Evolutionary conservation across 2,113 vertebrate species (phyloP), one percentile per base, ranked within the genome.

Genomic region (Columba livia): DNA sequence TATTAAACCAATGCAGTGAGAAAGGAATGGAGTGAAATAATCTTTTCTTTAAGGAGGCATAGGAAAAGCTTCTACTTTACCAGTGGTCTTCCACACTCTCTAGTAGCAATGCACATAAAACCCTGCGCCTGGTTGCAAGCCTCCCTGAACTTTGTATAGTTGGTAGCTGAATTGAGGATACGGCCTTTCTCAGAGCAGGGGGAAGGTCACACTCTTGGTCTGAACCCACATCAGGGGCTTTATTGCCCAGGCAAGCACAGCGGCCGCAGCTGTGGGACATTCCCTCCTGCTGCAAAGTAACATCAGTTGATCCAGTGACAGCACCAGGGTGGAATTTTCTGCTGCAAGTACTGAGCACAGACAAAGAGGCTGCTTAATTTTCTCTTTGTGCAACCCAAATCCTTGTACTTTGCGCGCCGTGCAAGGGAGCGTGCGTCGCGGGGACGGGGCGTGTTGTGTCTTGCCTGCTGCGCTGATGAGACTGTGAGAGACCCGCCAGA

Each of bases 301-400:
- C 75, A 86, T 88, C 82, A 40, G 67, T 69, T 56, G 81, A 65
- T 24, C 5, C 50, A 42, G 58, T 93, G 95, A 90, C 94, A 78
- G 88, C 93, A 94, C 56, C 69, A 42, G 56, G 75, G 56, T 88
- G 56, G 90, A 93, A 96, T 93, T 96, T 85, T 91, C 47, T 83
- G 54, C 82, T 93, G 8, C 47, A 51, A 51, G 81, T 36, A 40
- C 26, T 19, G 42, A 89, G 58, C 3, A 11, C 36, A 89, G 61
- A 82, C 80, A 79, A 91, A 89, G 85, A 70, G 16, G 60, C 56
- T 77, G 72, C 42, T 78, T 88, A 26, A 44, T 80, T 87, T 92
- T 85, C 65, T 17, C 51, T 91, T 62, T 90, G 88, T 93, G 85
- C 48, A 91, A 4, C 47, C 38, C 85, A 50, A 15, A 51, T 85